Evolutionary conservation across 2,113 vertebrate species (phyloP), one percentile per base, ranked within the genome.

Genomic region (Toxostoma redivivum): DNA sequence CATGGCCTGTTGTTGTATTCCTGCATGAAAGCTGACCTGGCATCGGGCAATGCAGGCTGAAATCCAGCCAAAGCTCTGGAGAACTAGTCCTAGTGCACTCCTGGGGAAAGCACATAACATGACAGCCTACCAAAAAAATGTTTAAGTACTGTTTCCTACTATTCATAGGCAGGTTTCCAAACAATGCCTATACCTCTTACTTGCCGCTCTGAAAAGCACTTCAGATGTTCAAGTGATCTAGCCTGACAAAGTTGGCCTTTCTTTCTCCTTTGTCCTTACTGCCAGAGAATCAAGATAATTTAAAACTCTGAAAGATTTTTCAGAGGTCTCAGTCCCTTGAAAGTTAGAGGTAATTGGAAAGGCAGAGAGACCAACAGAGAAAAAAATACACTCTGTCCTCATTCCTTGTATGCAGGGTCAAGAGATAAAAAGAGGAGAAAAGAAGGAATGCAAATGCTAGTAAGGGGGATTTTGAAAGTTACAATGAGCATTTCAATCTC

Each of bases 41-140:
- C 45, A 81, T 10, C 0, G 0, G 15, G 25, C 82, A 33, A 22
- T 0, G 0, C 0, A 4, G 22, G 48, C 33, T 88, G 48, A 92
- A 77, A 91, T 77, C 6, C 31, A n/a, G 42, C 25, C 54, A 47
- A 14, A 47, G 12, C 19, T 44, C 87, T 35, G 31, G 18, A 80
- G 18, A 72, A 6, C 35, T 80, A 5, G 2, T 31, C 25, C 48
- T 33, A 37, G 9, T 37, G 51, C 38, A 23, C 21, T 61, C n/a
- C 15, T 25, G 4, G 10, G 22, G 47, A 79, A 78, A 88, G 33
- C 15, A 78, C 3, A 3, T 23, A 66, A 42, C 67, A 27, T 5
- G 10, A 45, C 18, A 45, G 9, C 22, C 45, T 54, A 66, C 48
- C 21, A 54, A 66, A 70, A 61, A 42, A 20, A 12, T 2, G 4